phyloP scores from a whole-genome alignment of 2,888 invertebrate species.

The Lycaena phlaeas region DNA sequence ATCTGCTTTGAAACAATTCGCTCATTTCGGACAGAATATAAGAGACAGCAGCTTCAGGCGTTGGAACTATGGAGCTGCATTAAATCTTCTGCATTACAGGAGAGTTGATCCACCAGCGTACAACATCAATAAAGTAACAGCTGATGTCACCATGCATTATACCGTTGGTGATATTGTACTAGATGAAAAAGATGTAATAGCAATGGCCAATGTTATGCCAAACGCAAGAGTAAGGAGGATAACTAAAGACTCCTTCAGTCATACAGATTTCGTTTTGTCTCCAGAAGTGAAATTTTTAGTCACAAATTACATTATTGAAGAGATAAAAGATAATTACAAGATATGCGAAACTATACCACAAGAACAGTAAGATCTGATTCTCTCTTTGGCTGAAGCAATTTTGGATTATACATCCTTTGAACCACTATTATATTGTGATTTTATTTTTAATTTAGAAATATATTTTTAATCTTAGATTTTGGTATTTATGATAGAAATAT shows the following conservation, averaged over 20 bases:
- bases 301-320: slow-evolving; percentile 20
- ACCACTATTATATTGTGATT: neutral
- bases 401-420: too few species aligned
- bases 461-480: too few species aligned
- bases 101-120: slow-evolving; percentile 18
- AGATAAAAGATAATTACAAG: slow-evolving; percentile 13
- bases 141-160: slow-evolving; percentile 23
- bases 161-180: slow-evolving; percentile 21
- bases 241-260: slow-evolving; percentile 20
- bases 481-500: too few species aligned
- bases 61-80: slow-evolving; percentile 21
- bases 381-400: neutral
- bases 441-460: neutral
- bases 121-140: slow-evolving; percentile 20
- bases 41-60: slow-evolving; percentile 21
- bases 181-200: slow-evolving; percentile 21
- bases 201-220: slow-evolving; percentile 22
- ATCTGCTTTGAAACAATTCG: slow-evolving; percentile 25
- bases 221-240: slow-evolving; percentile 20
- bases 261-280: slow-evolving; percentile 21
- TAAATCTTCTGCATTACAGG: slow-evolving; percentile 22
- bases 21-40: slow-evolving; percentile 28
- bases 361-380: neutral
- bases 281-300: slow-evolving; percentile 20
- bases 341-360: slow-evolving; percentile 1